A percentile compares a stretch with the other conserved stretches of the same genome.
phyloP scores from a whole-genome alignment of 2,113 vertebrate species.

The Conger conger region DNA sequence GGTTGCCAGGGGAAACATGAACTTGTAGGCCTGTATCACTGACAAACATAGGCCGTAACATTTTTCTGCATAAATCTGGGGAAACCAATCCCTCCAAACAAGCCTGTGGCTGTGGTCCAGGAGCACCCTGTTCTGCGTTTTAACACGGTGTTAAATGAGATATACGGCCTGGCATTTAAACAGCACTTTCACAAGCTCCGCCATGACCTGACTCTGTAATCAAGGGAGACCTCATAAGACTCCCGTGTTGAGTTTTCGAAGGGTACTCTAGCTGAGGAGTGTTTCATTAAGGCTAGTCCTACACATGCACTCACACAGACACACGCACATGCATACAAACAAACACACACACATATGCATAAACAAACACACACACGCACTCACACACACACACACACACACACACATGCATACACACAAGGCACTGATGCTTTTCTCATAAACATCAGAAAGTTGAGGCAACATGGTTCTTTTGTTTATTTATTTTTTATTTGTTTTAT shows the following conservation, averaged over 20 bases:
- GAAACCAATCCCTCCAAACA: constrained; percentile 15
- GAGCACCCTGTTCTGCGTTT: not conserved
- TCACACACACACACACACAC: too few relatives aligned
- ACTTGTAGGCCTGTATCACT: not conserved
- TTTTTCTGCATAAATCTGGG: not conserved
- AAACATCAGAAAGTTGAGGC: not conserved
- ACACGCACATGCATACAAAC: not conserved
- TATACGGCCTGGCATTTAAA: not conserved
- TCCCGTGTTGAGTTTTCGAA: not conserved
- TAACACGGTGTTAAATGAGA: constrained; percentile 1
- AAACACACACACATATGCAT: too few relatives aligned
- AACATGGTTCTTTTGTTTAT: too few relatives aligned
- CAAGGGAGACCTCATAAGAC: not conserved
- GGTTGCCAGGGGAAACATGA: constrained; percentile 33
- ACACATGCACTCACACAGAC: not conserved
- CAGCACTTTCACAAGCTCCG: not conserved
- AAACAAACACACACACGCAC: too few relatives aligned
- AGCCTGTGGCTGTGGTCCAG: not conserved
- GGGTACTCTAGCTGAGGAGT: not conserved
- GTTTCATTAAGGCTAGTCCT: not conserved
- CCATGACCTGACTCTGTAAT: constrained; percentile 7
- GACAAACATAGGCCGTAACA: not conserved
- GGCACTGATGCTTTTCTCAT: too few relatives aligned
- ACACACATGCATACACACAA: too few relatives aligned
- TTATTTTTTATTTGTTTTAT: too few relatives aligned